Evolutionary conservation across 37 sponge, comb jelly and placozoan genomes (phyloP).

Genomic region (Mnemiopsis leidyi): DNA sequence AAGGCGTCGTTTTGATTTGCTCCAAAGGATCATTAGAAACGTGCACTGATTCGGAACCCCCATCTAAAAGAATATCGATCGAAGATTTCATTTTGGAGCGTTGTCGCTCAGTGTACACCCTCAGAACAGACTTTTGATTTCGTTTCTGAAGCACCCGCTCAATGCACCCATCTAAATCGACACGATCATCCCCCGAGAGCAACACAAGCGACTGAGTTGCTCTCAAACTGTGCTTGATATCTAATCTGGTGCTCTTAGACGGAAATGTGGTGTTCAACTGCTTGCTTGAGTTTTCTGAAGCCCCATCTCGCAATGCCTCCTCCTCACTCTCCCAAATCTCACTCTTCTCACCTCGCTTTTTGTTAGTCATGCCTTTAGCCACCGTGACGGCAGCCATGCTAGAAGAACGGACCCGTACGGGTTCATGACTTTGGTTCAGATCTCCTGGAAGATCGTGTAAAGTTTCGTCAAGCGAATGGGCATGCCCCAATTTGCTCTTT

Average conservation of each 20-base stretch:
- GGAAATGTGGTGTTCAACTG: background rate
- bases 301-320: background rate
- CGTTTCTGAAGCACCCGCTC: background rate
- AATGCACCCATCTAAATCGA: background rate
- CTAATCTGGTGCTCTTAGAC: background rate
- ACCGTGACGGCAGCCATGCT: background rate
- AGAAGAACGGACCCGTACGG: background rate
- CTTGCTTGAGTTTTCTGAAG: background rate
- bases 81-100: background rate
- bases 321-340: background rate
- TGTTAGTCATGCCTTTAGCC: background rate
- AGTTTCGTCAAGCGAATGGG: background rate
- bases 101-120: background rate
- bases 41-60: background rate
- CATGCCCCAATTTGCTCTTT: background rate
- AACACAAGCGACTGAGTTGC: background rate
- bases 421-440: background rate
- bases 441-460: background rate
- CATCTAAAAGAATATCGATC: background rate
- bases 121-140: background rate
- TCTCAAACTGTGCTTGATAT: background rate
- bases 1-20: background rate
- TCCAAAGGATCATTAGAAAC: background rate
- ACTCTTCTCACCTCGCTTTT: constrained; percentile 19
- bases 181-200: background rate